These are phyloP conservation scores for Noctilio leporinus DNA, from an alignment of 2,113 vertebrate species.

Conservation along the genomic window DNA sequence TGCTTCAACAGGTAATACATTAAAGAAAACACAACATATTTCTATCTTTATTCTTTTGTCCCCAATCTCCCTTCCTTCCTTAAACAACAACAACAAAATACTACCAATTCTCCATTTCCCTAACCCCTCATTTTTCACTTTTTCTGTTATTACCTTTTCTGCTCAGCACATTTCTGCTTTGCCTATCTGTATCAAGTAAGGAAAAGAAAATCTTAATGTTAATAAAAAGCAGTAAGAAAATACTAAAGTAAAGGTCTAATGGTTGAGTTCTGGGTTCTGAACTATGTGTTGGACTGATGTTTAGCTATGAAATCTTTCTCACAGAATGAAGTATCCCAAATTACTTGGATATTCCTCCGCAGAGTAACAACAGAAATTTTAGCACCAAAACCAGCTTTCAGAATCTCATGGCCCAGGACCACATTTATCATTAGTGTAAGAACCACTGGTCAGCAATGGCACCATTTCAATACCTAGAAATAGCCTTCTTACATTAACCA, in stretches of 20 bases:
- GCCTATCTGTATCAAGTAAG: not conserved
- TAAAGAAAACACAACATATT: not conserved
- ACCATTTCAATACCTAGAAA: not conserved
- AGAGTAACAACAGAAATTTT: not conserved
- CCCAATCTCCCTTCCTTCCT: not conserved
- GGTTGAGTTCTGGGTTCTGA: not conserved
- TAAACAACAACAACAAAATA: not conserved
- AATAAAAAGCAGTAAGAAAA: slow-evolving; percentile 6
- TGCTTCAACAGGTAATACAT: not conserved
- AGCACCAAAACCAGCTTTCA: not conserved
- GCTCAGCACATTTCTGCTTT: not conserved
- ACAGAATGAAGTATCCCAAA: not conserved
- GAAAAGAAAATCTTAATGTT: not conserved
- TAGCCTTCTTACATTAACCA: not conserved
- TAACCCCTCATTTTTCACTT: not conserved
- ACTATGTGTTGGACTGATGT: not conserved
- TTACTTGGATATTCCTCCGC: not conserved
- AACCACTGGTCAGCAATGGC: not conserved
- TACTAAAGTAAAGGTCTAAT: not conserved
- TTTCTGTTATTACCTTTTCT: not conserved
- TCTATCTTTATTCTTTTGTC: not conserved
- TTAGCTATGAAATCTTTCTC: not conserved
- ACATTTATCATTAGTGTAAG: rapidly evolving
- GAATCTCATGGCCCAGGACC: not conserved
- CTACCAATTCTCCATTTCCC: not conserved